Percentiles rank a stretch among this genome's conserved stretches.
Evolutionary conservation across 2,113 vertebrate species (phyloP).

Genomic region (Etheostoma cragini): DNA sequence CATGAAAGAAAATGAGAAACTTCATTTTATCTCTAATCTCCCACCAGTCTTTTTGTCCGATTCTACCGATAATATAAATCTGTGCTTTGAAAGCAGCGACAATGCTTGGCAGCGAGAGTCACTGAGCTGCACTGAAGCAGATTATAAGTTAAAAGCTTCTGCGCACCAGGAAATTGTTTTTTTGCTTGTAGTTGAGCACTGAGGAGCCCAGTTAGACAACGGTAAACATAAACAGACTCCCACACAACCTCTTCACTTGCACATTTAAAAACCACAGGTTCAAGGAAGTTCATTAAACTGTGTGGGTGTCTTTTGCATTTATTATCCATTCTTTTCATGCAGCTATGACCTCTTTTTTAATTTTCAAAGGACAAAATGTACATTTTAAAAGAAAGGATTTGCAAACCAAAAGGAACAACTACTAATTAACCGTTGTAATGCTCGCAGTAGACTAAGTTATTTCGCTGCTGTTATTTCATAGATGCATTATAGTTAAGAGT

Average conservation of each 20-base stretch:
- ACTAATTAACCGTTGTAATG: neutral
- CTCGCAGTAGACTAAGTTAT: neutral
- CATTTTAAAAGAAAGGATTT: neutral
- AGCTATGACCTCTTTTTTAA: constrained; percentile 25
- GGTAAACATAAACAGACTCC: constrained; percentile 48
- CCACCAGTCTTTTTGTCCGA: neutral
- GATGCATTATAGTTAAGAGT: neutral
- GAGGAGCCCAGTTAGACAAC: constrained; percentile 6
- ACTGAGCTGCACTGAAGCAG: neutral
- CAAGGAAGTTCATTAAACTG: constrained; percentile 39
- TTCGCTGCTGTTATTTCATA: neutral
- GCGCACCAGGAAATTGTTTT: constrained; percentile 14
- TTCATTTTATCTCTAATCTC: constrained; percentile 9
- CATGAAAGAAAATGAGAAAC: constrained; percentile 2
- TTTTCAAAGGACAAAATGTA: neutral
- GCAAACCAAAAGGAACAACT: neutral
- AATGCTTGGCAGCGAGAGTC: neutral
- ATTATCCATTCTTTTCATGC: constrained; percentile 2
- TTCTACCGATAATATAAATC: neutral
- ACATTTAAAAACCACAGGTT: constrained; percentile 39
- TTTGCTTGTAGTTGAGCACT: neutral
- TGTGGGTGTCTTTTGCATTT: constrained; percentile 32
- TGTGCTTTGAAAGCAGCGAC: neutral
- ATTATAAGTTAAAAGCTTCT: constrained; percentile 8
- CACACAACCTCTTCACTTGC: constrained; percentile 32